Base-by-base conservation (phyloP, 2,888 invertebrate genomes). In the Sericinus montela region DNA sequence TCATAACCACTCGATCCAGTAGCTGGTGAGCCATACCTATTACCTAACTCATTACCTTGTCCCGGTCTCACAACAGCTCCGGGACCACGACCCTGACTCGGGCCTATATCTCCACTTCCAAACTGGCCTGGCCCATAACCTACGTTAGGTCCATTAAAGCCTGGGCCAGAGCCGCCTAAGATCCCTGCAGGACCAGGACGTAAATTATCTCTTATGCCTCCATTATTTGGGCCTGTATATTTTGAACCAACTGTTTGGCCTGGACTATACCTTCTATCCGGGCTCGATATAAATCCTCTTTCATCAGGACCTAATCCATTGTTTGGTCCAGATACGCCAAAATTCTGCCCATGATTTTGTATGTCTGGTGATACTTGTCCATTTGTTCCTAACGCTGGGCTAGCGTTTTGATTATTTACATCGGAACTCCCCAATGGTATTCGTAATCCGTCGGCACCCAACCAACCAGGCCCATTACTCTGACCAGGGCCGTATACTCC, bases 231-330 rank as follows among this genome's bases (percentile, higher is more conserved):
- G 16, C 44, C 54, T 43, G 40, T 40, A 1, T 68, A 45, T 58
- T 67, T 64, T 37, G 35, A 19, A 49, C 32, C 45, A 1, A 68
- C 44, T 57, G 67, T 63, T 38, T 37, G 34, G 50, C 29, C 45
- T 9, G 52, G 46, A 10, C 37, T 42, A 40, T 49, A 52, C n/a
- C 51, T 38, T 16, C 25, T 13, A 15, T 49, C 40, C 13, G 14
- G 32, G 10, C 19, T 23, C 8, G 39, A 23, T 7, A 25, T 35
- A 8, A 25, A 15, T 10, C n/a, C 32, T 11, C 11, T 9, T 10
- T 38, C 43, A 7, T 50, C 39, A n/a, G 45, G 45, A 5, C 19
- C 34, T 13, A 40, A 50, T 14, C 41, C 37, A 40, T 42, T 50
- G 6, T 32, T 35, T 11, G 10, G 13, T 4, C 35, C 19, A 2